Base-by-base conservation (phyloP, 2,797 vertebrate genomes). In the Sebastes minor region DNA sequence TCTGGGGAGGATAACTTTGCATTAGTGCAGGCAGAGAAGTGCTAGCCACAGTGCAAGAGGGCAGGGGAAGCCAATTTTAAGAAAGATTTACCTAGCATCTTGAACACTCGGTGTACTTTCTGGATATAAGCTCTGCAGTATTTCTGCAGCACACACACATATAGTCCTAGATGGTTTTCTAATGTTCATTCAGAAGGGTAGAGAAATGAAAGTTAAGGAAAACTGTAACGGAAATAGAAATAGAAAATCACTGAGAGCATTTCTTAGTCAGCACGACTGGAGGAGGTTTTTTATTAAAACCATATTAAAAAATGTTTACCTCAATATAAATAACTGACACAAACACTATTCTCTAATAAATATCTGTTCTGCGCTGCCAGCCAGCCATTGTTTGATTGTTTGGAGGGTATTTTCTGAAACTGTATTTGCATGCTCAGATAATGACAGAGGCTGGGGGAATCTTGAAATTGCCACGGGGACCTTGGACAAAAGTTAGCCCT, bases 1-100 rank as follows among this genome's bases (percentile, higher is more conserved):
- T 82, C 65, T 38, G 30, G 4, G 25, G 68, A 61, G 53, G 53
- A 56, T 70, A 20, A 66, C 52, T 73, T 73, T 30, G 67, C 55
- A 27, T 67, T 30, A 71, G 60, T n/a, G 59, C 32, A 52, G 33
- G 16, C 46, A 27, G 60, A 66, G 22, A 23, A 61, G 60, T n/a
- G 30, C 27, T 14, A 6, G 25, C 3, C 7, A 5, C 53, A 25
- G 53, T 13, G 27, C 38, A 35, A 3, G 65, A 74, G 28, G 62
- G 49, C 16, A 22, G 42, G 12, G 30, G 60, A 53, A 23, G 65
- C 16, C 32, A 18, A 20, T 42, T 74, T 75, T 16, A 55, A n/a
- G n/a, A 10, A 23, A 22, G 33, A 52, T 52, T 30, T 74, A 20
- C 28, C 8, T 4, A 53, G 62, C 22, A 49, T 71, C n/a, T 20